Evolutionary conservation across 37 sponge, comb jelly and placozoan species (phyloP), one percentile per base, ranked within the genome.

Genomic region (Axinella damicornis): DNA sequence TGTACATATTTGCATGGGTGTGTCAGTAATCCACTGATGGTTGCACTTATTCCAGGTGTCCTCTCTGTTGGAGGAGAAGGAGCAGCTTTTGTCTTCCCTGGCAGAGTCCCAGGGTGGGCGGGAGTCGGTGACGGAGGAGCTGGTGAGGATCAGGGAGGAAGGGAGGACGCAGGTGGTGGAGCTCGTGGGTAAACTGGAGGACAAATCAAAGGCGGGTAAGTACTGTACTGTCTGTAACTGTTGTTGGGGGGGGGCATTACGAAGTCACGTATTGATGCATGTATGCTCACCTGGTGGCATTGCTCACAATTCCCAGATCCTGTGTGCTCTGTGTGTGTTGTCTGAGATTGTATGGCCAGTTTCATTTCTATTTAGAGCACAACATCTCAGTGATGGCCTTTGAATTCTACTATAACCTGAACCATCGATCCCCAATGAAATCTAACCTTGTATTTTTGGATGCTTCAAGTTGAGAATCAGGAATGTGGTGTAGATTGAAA

Each of bases 121-220:
- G 9, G 40, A 57, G 61, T 24, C 57, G 57, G 60, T 75, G 53
- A 57, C 81, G 56, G 79, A 62, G 15, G 85, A 88, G 63, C 57
- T 92, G 64, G n/a, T 22, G 21, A 32, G 68, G 34, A 0, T 74
- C 13, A 12, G 27, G 17, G 74, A 78, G 76, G n/a, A 24, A 12
- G 65, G 61, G 17, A 57, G 79, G 13, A 30, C 21, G 21, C 32
- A 85, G 68, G 33, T 85, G 32, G 15, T 30, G 1, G 60, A 76
- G 0, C 67, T 90, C 15, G 64, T 77, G 57, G 54, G 70, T 0
- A 66, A 55, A 52, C 84, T 93, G 41, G 87, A 84, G 17, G 87
- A 90, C 65, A 93, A 87, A 31, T 57, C 88, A 60, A 71, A 71
- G 46, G 89, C 93, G 38, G 93, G 93, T 92, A 53, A 20, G 69